Percentiles rank a stretch among this genome's conserved stretches.
Conservation (phyloP, 64 coral and sea anemone species). For the Orbicella faveolata region DNA sequence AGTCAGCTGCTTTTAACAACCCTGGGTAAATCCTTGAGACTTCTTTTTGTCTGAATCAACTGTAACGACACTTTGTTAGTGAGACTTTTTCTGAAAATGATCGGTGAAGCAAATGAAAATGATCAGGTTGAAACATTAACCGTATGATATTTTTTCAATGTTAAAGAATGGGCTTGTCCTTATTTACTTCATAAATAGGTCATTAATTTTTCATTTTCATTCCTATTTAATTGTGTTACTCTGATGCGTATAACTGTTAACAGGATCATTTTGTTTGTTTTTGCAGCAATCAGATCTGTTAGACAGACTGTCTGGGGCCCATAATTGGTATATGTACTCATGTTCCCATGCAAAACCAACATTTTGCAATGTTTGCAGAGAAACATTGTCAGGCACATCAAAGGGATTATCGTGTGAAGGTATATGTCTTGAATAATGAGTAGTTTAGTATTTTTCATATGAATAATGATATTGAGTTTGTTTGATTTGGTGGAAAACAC, state of each 20-base stretch:
- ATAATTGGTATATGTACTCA: constrained; percentile 89
- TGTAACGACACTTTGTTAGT: no score
- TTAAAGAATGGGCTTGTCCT: no score
- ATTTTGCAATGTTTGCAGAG: constrained; percentile 96
- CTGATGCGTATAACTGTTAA: not conserved
- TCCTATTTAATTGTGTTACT: no score
- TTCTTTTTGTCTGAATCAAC: no score
- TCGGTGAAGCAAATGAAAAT: no score
- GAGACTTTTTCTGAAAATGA: no score
- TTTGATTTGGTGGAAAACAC: not conserved
- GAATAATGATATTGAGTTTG: not conserved
- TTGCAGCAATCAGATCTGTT: constrained; percentile 86
- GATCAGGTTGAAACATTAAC: no score
- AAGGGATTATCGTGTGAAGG: constrained; percentile 99
- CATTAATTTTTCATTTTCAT: no score
- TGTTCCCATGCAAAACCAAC: constrained; percentile 93
- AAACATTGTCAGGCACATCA: constrained; percentile 92
- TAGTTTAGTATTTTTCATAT: not conserved
- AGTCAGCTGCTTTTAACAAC: not conserved
- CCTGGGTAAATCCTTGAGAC: no score
- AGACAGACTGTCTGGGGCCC: constrained; percentile 82
- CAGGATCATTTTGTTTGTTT: not conserved
- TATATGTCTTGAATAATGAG: not conserved
- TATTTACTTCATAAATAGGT: no score
- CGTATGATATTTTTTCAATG: no score